Evolutionary conservation across 2,113 vertebrate species (phyloP).

Genomic region (Onychorhynchus coronatus): DNA sequence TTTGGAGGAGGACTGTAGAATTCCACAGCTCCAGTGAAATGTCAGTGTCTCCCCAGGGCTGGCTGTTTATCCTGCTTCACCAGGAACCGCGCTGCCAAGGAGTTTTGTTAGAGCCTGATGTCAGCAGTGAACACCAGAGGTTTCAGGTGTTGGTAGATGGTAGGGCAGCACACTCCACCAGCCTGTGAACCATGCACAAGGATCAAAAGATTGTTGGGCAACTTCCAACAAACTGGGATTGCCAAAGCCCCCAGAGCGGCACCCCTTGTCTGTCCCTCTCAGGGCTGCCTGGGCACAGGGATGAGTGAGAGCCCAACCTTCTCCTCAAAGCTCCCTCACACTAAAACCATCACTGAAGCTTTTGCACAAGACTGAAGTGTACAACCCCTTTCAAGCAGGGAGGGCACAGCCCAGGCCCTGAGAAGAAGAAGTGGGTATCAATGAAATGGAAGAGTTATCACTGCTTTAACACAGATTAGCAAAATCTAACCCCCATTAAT

Average conservation of each 20-base stretch:
- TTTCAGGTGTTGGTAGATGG: neutral
- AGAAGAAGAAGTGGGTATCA: neutral
- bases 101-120: neutral
- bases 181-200: rapidly evolving
- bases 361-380: neutral
- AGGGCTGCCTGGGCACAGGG: neutral
- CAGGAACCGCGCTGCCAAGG: neutral
- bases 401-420: neutral
- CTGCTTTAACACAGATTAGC: constrained; percentile 7
- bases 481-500: neutral
- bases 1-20: neutral
- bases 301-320: neutral
- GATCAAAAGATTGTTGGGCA: neutral
- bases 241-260: neutral
- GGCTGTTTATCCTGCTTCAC: neutral
- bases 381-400: neutral
- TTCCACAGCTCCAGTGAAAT: neutral
- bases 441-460: neutral
- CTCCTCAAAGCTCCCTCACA: neutral
- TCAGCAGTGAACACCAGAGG: neutral
- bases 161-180: neutral
- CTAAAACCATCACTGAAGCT: neutral
- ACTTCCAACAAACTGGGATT: neutral
- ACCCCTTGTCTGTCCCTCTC: rapidly evolving
- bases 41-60: rapidly evolving